Conservation (phyloP, 2,888 invertebrate genomes). For the Diachrysia chrysitis region DNA sequence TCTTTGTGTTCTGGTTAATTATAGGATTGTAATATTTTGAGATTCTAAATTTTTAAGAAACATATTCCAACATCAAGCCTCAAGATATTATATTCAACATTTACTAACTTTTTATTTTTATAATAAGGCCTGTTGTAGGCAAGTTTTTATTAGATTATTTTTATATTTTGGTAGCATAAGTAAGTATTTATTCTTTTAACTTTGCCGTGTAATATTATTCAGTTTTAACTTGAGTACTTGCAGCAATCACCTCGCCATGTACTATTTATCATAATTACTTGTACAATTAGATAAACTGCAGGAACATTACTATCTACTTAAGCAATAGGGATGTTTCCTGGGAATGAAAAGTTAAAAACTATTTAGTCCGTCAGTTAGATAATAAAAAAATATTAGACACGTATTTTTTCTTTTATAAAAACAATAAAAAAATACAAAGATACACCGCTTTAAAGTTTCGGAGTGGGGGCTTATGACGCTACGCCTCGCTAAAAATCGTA, state of each 20-base stretch:
- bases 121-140: conserved; percentile 27
- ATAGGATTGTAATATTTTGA: conserved; percentile 9
- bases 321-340: too few relatives aligned
- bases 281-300: conserved; percentile 29
- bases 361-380: too few relatives aligned
- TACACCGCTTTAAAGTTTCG: too few relatives aligned
- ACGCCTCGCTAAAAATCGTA: too few relatives aligned
- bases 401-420: too few relatives aligned
- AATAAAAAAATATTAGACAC: too few relatives aligned
- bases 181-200: conserved; percentile 50
- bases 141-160: conserved; percentile 21
- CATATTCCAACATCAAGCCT: conserved; percentile 5
- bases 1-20: conserved; percentile 14
- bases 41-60: neutral
- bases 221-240: conserved; percentile 10
- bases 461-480: too few relatives aligned
- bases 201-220: conserved; percentile 44
- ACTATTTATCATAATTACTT: conserved; percentile 18
- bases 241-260: neutral
- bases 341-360: too few relatives aligned
- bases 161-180: conserved; percentile 28
- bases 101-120: conserved; percentile 29
- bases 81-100: conserved; percentile 30
- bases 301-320: conserved; percentile 2
- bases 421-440: too few relatives aligned